Base-by-base conservation (phyloP, 2,888 invertebrate genomes). In the Melolontha melolontha region DNA sequence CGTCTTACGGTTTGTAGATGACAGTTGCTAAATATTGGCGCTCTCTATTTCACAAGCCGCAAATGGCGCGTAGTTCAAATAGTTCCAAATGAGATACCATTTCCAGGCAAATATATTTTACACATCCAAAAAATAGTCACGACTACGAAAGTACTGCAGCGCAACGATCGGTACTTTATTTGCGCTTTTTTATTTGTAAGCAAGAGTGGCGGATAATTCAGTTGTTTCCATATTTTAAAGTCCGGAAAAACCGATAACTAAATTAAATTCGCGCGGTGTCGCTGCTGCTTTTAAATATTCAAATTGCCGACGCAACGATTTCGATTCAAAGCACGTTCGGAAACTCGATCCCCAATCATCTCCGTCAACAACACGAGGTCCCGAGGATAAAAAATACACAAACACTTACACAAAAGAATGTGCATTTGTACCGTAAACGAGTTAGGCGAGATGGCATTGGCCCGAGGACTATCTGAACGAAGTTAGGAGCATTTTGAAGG, bases 261-360 rank as follows among this genome's bases (percentile, higher is more conserved):
- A 62, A 62, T 62, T 62, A 47, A 62, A 62, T 62, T 62, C 59
- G 17, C 49, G 16, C 59, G 47, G 47, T 16, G 59, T 62, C 59
- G 34, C 34, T n/a, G 47, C 11, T 14, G 47, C 59, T 16, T 62
- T 62, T 62, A 62, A 62, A 47, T 62, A 62, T 62, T 62, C 59
- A 62, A 49, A 62, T 62, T 62, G 22, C 57, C 47, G 34, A 29
- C 16, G 27, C 59, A 16, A 12, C 59, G 59, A 62, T 62, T 62
- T 34, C 16, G n/a, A 62, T 62, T 62, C 59, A 22, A 29, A 29
- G 59, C 59, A 49, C 59, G 59, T 62, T 34, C n/a, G 47, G 59
- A 62, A 62, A 16, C 59, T 47, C 59, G 59, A 62, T 62, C 59
- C 59, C 59, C 59, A 62, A 62, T 62, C 59, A 47, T 62, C 59